Evolutionary conservation across 2,888 invertebrate genomes (phyloP), one percentile per base, ranked within the genome.

Genomic region (Ochropacha duplaris): DNA sequence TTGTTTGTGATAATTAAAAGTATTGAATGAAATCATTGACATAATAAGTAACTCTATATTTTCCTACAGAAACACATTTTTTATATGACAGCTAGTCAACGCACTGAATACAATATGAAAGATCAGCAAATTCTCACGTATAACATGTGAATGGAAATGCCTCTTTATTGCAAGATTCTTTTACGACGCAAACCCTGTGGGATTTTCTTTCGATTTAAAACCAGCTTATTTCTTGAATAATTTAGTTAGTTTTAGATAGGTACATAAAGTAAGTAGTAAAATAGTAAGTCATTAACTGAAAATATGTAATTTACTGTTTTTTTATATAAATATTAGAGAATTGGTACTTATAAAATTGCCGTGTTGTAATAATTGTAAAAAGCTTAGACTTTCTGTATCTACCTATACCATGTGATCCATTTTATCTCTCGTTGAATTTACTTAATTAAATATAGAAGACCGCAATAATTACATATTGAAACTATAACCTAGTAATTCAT

Each of bases 141-240:
- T 72, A 72, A 66, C 67, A 69, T 72, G 74, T 69, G 76, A 78
- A 79, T 77, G 73, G 74, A 72, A 80, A 79, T 74, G 75, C 74
- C 71, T 71, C 73, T 72, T 78, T 79, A 78, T 79, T 75, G 78
- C 71, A 73, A 74, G 57, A 60, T 65, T 66, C 67, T 66, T 64
- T 61, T 64, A 60, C 64, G 60, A 58, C n/a, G 68, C 59, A 66
- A 65, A 63, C 63, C 66, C 60, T 57, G 55, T 22, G 66, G 66
- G 69, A 73, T 69, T 67, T 65, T 60, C 62, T 63, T 64, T 65
- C 58, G 62, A 56, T 44, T 19, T 59, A 59, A 60, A 54, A 65
- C 56, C 56, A 57, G 57, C 19, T 1, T 44, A 9, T 44, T 44
- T 44, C 16, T 19, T 44, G 39, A 44, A 44, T 44, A 19, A 16